phyloP scores from a whole-genome alignment of 2,888 invertebrate genomes.

The Synergus japonicus region DNA sequence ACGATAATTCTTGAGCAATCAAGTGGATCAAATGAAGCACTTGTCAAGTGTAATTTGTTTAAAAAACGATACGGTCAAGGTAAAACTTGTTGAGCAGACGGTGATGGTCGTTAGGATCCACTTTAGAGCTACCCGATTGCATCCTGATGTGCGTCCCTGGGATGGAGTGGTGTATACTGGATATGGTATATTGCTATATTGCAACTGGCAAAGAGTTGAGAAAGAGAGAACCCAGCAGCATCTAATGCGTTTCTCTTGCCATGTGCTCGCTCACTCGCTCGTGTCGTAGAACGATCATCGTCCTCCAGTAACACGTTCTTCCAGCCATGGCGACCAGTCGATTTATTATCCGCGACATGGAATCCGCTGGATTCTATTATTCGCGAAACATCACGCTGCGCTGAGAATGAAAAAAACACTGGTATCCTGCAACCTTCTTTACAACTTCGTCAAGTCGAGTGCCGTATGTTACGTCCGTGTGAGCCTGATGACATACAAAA shows the following conservation, averaged over 20 bases:
- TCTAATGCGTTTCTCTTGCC: slow-evolving; percentile 66
- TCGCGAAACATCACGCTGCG: slow-evolving; percentile 50
- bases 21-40: not conserved
- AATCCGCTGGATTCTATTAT: slow-evolving; percentile 58
- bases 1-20: not conserved
- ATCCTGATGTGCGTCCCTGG: not conserved
- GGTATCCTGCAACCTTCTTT: slow-evolving; percentile 46
- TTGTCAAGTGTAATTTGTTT: slow-evolving; percentile 6
- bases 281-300: slow-evolving; percentile 57
- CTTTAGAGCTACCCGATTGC: not conserved
- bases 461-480: slow-evolving; percentile 21
- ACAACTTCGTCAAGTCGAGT: slow-evolving; percentile 52
- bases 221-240: slow-evolving; percentile 47
- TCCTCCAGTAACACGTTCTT: slow-evolving; percentile 50
- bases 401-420: slow-evolving; percentile 44
- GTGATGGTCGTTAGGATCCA: slow-evolving; percentile 32
- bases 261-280: slow-evolving; percentile 49
- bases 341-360: slow-evolving; percentile 63
- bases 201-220: slow-evolving; percentile 49
- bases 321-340: slow-evolving; percentile 50
- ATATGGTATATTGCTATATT: not conserved
- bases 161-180: not conserved
- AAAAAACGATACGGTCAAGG: not conserved
- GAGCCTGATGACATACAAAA: slow-evolving; percentile 2
- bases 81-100: slow-evolving; percentile 10